Percentiles rank a stretch among this genome's conserved stretches.
phyloP scores from a whole-genome alignment of 2,888 invertebrate species.

The Phalangium opilio region DNA sequence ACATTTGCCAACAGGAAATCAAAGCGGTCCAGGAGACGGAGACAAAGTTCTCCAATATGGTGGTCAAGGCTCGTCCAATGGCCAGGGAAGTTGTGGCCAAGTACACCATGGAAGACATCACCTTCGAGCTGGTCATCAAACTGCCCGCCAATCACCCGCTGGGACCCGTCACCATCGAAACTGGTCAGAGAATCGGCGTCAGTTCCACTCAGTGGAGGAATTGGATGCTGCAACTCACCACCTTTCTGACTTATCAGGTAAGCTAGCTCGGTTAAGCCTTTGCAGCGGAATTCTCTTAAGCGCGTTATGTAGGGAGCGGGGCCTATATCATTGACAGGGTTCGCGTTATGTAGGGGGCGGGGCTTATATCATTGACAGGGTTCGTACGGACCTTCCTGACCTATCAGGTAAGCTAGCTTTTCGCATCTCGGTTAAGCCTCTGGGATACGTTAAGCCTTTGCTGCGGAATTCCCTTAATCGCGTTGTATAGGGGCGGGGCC shows the following conservation, averaged over 20 bases:
- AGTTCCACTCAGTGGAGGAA: slow-evolving; percentile 52
- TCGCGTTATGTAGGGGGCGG: too few relatives aligned
- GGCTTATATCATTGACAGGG: too few relatives aligned
- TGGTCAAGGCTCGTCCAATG: slow-evolving; percentile 46
- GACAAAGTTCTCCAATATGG: slow-evolving; percentile 7
- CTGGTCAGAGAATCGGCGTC: slow-evolving; percentile 43
- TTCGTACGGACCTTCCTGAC: too few relatives aligned
- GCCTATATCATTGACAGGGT: too few relatives aligned
- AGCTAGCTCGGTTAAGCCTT: too few relatives aligned
- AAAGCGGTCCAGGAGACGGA: slow-evolving; percentile 31
- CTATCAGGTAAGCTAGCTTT: too few relatives aligned
- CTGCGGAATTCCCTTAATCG: too few relatives aligned
- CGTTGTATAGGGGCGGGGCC: too few relatives aligned
- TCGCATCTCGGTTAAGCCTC: too few relatives aligned
- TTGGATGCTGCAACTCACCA: slow-evolving; percentile 64
- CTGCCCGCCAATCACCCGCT: slow-evolving; percentile 74
- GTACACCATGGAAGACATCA: slow-evolving; percentile 65
- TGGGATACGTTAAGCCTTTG: too few relatives aligned
- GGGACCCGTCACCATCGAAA: slow-evolving; percentile 51
- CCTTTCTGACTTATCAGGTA: slow-evolving; percentile 76
- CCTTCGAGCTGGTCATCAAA: slow-evolving; percentile 58
- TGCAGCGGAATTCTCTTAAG: too few relatives aligned
- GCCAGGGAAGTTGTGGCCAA: slow-evolving; percentile 62
- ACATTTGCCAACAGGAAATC: slow-evolving; percentile 50
- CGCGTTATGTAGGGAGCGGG: too few relatives aligned